Percentiles rank a stretch among this genome's conserved stretches.
These are phyloP conservation scores for Nephrocerus scutellatus DNA, from an alignment of 2,888 invertebrate species.

Conservation along the genomic window DNA sequence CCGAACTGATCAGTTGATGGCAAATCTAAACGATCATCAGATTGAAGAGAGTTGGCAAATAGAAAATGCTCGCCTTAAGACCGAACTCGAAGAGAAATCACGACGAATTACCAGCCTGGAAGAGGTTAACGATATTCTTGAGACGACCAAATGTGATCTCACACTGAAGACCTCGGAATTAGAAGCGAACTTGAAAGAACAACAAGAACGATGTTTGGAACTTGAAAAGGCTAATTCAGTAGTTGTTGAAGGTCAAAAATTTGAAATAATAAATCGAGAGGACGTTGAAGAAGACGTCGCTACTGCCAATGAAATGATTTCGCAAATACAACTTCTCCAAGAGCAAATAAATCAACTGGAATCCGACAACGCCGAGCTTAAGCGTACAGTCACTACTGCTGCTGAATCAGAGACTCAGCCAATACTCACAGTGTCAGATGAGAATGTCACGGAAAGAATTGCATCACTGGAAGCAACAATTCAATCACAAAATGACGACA, in stretches of 20 bases:
- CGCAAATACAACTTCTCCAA: slow-evolving; percentile 31
- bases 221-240: neutral
- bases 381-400: slow-evolving; percentile 9
- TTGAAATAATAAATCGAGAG: slow-evolving; percentile 47
- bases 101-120: slow-evolving; percentile 50
- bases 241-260: slow-evolving; percentile 47
- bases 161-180: slow-evolving; percentile 45
- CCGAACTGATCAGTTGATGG: slow-evolving; percentile 13
- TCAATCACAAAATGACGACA: slow-evolving; percentile 48
- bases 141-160: slow-evolving; percentile 42
- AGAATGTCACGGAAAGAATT: slow-evolving; percentile 41
- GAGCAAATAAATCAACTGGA: slow-evolving; percentile 22
- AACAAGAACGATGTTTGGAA: slow-evolving; percentile 31
- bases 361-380: slow-evolving; percentile 16
- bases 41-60: slow-evolving; percentile 65
- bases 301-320: slow-evolving; percentile 21
- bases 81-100: slow-evolving; percentile 51
- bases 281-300: slow-evolving; percentile 39
- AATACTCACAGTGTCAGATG: slow-evolving; percentile 54
- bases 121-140: slow-evolving; percentile 52
- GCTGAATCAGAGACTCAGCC: no score
- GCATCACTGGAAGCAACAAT: slow-evolving; percentile 49
- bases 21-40: slow-evolving; percentile 54
- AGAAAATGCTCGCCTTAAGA: slow-evolving; percentile 55
- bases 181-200: slow-evolving; percentile 47